Percentiles rank a stretch among this genome's conserved stretches.
Evolutionary conservation across 2,113 vertebrate genomes (phyloP).

Genomic region (Poeciliopsis prolifica): DNA sequence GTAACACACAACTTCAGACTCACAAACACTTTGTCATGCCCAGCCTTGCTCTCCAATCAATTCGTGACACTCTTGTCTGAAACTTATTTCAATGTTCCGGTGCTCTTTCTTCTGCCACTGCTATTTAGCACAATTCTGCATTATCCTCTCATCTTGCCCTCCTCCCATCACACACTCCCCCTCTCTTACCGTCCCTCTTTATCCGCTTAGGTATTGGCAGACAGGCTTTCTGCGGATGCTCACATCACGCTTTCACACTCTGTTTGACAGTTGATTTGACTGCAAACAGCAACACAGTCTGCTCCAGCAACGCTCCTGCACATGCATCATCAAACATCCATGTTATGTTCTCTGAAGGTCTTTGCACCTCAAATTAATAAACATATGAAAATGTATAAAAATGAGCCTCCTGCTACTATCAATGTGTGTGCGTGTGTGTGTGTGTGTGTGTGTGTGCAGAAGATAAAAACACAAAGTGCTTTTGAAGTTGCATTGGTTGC

Average conservation of each 20-base stretch:
- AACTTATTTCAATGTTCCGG: slow-evolving; percentile 73
- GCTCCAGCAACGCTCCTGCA: not conserved
- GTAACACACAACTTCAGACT: slow-evolving; percentile 26
- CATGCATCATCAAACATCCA: not conserved
- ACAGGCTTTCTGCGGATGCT: slow-evolving; percentile 17
- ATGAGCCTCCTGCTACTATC: not conserved
- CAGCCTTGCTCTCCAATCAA: slow-evolving; percentile 66
- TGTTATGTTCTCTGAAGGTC: not conserved
- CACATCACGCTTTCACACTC: slow-evolving; percentile 44
- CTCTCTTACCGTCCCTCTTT: slow-evolving; percentile 21
- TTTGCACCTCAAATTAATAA: slow-evolving; percentile 23
- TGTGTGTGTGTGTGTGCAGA: not conserved
- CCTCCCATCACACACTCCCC: slow-evolving; percentile 2
- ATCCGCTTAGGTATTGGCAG: slow-evolving; percentile 34
- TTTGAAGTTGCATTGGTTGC: slow-evolving; percentile 62
- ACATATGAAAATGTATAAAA: slow-evolving; percentile 38
- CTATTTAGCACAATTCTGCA: slow-evolving; percentile 68
- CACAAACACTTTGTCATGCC: slow-evolving; percentile 60
- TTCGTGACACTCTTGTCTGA: slow-evolving; percentile 69
- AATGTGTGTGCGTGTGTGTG: not conserved
- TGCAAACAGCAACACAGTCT: not conserved
- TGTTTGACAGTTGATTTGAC: slow-evolving; percentile 44
- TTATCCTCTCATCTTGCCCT: slow-evolving; percentile 70
- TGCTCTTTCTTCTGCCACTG: slow-evolving; percentile 67
- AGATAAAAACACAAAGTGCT: slow-evolving; percentile 15